These are phyloP conservation scores for Leucophenga maculata DNA, from an alignment of 2,888 invertebrate species.

Conservation along the genomic window DNA sequence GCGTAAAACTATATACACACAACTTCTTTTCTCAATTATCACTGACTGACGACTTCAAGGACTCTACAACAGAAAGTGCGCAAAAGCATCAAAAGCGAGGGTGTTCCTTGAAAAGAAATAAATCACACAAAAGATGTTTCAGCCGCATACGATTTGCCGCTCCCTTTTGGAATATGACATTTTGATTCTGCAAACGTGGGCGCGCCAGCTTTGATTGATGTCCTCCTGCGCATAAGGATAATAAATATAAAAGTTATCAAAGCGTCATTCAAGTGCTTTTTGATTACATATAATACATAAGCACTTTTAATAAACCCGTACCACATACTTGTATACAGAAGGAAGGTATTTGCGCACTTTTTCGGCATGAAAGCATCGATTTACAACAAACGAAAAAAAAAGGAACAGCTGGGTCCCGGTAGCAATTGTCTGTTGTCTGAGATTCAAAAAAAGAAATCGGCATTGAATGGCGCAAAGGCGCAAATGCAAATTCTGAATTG, in stretches of 20 bases:
- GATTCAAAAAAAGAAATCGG: not conserved
- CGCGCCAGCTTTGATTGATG: slow-evolving; percentile 31
- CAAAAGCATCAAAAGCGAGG: slow-evolving; percentile 15
- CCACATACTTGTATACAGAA: not conserved
- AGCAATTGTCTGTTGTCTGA: slow-evolving; percentile 49
- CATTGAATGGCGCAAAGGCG: slow-evolving; percentile 6
- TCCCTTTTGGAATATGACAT: slow-evolving; percentile 48
- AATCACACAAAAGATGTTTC: slow-evolving; percentile 19
- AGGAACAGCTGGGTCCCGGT: slow-evolving; percentile 53
- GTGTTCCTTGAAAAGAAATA: slow-evolving; percentile 5
- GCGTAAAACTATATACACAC: too few relatives aligned
- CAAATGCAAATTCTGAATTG: slow-evolving; percentile 23
- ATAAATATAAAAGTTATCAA: slow-evolving; percentile 62
- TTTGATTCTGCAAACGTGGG: slow-evolving; percentile 63
- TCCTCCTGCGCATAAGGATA: slow-evolving; percentile 40
- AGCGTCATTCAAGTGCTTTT: slow-evolving; percentile 45
- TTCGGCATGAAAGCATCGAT: slow-evolving; percentile 28
- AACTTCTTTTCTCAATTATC: too few relatives aligned
- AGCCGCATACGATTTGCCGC: slow-evolving; percentile 11
- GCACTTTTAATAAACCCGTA: not conserved
- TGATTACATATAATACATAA: slow-evolving; percentile 15
- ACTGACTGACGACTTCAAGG: not conserved
- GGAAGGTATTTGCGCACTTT: slow-evolving; percentile 49
- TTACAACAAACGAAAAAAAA: slow-evolving; percentile 31
- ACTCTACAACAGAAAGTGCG: slow-evolving; percentile 4